These are phyloP conservation scores for Genyomyrus donnyi DNA, from an alignment of 2,113 vertebrate species.

Conservation along the genomic window DNA sequence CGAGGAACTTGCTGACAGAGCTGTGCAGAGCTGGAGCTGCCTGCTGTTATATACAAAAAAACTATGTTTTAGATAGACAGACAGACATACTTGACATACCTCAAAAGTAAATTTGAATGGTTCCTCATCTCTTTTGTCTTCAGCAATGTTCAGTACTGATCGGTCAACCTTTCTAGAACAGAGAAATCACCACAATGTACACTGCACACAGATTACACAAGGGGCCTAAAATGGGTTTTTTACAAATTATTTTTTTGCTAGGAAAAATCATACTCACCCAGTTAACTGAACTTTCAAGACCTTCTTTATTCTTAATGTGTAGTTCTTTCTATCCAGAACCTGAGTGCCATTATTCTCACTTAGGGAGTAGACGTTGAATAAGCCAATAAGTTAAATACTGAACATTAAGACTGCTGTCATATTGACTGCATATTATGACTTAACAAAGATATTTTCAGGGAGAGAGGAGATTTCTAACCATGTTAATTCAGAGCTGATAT, in stretches of 20 bases:
- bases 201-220: neutral
- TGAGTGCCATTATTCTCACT: conserved; percentile 33
- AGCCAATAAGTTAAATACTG: neutral
- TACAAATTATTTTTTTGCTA: neutral
- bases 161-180: conserved; percentile 18
- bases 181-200: neutral
- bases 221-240: neutral
- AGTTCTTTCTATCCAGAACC: conserved; percentile 27
- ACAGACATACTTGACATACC: conserved; percentile 3
- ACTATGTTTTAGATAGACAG: neutral
- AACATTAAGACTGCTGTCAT: neutral
- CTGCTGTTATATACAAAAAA: neutral
- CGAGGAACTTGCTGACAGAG: neutral
- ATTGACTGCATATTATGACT: neutral
- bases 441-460: neutral
- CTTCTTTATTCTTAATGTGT: conserved; percentile 27
- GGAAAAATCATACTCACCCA: conserved; percentile 28
- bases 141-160: neutral
- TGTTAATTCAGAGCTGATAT: conserved; percentile 34
- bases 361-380: neutral
- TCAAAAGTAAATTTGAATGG: conserved; percentile 22
- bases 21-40: neutral
- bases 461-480: conserved; percentile 26
- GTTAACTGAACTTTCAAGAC: conserved; percentile 29
- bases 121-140: neutral